Base-by-base conservation (phyloP, 2,888 invertebrate genomes). In the Tinea semifulvella region DNA sequence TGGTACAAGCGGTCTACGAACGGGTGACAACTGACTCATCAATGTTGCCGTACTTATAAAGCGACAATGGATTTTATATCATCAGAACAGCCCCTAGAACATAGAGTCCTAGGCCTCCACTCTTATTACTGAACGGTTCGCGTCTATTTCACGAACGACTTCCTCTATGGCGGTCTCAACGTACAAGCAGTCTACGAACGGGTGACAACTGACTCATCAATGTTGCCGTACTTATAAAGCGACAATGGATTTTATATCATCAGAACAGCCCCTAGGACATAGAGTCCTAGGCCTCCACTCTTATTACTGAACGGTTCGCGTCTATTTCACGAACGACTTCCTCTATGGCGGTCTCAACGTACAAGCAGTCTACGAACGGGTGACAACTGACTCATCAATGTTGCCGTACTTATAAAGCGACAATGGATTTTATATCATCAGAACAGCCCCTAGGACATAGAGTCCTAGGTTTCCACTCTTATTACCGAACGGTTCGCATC, bases 1-100 rank as follows among this genome's bases (percentile, higher is more conserved):
- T 57, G 63, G 57, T 57, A 61, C 63, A 62, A 65, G 58, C 55
- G 22, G 10, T 40, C 31, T 27, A 62, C 64, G 55, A 68, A 63
- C 56, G 65, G 64, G 61, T 68, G 70, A 63, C 63, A 60, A 72
- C 77, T 77, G 69, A 66, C 76, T 76, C 70, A 67, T 66, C 63
- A 38, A 38, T 38, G 38, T 38, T 38, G 19, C 38, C 19, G 16
- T 18, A 38, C 19, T 10, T 13, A 25, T 13, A 26, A 2, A n/a
- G 11, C 3, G 6, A 26, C n/a, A n/a, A n/a, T n/a, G n/a, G n/a
- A n/a, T n/a, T n/a, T n/a, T n/a, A n/a, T n/a, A n/a, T n/a, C n/a
- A n/a, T n/a, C n/a, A n/a, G n/a, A n/a, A n/a, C n/a, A n/a, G n/a
- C n/a, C n/a, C n/a, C n/a, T n/a, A n/a, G n/a, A n/a, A n/a, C n/a